phyloP scores from a whole-genome alignment of 2,888 invertebrate species.

The Eilema sororculum region DNA sequence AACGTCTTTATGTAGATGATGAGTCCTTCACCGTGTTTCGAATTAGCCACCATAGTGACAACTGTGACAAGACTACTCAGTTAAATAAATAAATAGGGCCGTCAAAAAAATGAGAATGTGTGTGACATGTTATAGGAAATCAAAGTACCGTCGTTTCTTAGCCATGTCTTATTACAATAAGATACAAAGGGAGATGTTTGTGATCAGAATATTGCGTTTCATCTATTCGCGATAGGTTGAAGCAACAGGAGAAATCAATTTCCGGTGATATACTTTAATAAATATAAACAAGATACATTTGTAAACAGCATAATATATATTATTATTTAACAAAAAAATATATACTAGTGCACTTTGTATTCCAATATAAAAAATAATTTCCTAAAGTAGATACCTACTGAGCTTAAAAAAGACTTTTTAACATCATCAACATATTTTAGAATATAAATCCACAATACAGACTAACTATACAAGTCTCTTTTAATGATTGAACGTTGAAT shows the following conservation, averaged over 20 bases:
- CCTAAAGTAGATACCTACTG: no score
- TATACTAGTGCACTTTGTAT: not conserved
- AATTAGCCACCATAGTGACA: no score
- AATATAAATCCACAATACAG: no score
- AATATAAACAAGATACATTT: not conserved
- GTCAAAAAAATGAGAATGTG: not conserved
- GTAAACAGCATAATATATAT: not conserved
- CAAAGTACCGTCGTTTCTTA: not conserved
- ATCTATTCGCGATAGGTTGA: constrained; percentile 16
- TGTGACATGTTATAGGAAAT: not conserved
- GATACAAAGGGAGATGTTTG: constrained; percentile 14
- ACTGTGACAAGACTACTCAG: no score
- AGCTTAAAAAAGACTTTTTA: no score
- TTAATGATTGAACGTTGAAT: no score
- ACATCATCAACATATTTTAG: no score
- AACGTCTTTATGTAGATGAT: no score
- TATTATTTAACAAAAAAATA: no score
- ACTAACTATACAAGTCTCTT: no score
- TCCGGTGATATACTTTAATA: not conserved
- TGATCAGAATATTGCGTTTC: constrained; percentile 21
- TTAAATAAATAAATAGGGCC: not conserved
- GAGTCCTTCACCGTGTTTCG: no score
- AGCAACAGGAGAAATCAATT: constrained; percentile 2
- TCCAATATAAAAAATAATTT: no score
- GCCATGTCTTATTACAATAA: not conserved